Base-by-base conservation (phyloP, 2,797 vertebrate genomes). In the Nyctalus aviator region DNA sequence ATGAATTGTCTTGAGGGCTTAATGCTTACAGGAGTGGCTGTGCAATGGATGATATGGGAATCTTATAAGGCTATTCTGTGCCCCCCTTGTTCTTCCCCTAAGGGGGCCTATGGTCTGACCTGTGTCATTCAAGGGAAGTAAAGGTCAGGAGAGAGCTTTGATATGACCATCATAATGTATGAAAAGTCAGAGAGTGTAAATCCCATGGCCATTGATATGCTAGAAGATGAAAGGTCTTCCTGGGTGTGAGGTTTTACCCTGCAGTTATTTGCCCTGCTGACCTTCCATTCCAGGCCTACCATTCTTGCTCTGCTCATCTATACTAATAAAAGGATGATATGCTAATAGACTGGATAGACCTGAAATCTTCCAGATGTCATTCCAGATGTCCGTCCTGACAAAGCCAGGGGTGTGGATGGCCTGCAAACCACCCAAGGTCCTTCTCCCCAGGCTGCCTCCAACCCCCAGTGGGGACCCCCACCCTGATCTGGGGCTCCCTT, bases 201-300 rank as follows among this genome's bases (percentile, higher is more conserved):
- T 13, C 20, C 14, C 21, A 78, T 35, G 32, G 2, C n/a, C 32
- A 25, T 32, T 10, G 7, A 15, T 78, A 78, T 77, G 20, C n/a
- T 55, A 35, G 12, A 18, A n/a, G 32, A 55, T 13, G 21, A 35
- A 77, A 25, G 21, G n/a, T 77, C 12, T 14, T 32, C 21, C 50
- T 55, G 21, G 21, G 21, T 21, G 75, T 55, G 32, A 55, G 50
- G 21, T 37, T 32, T 50, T 50, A 78, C 21, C 7, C 32, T 55
- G 15, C 21, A 55, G 9, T 25, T 55, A 23, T 55, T 4, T 25
- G 13, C 14, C 32, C 32, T 25, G 12, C n/a, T 78, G 75, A 78
- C 21, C 6, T 55, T 55, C 20, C 0, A 0, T 37, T 37, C 50
- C 12, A 35, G 6, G 12, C 11, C 18, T 32, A 25, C 32, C n/a